Evolutionary conservation across 1,140 invertebrate genomes (phyloP).

Genomic region (Drosophila azteca): DNA sequence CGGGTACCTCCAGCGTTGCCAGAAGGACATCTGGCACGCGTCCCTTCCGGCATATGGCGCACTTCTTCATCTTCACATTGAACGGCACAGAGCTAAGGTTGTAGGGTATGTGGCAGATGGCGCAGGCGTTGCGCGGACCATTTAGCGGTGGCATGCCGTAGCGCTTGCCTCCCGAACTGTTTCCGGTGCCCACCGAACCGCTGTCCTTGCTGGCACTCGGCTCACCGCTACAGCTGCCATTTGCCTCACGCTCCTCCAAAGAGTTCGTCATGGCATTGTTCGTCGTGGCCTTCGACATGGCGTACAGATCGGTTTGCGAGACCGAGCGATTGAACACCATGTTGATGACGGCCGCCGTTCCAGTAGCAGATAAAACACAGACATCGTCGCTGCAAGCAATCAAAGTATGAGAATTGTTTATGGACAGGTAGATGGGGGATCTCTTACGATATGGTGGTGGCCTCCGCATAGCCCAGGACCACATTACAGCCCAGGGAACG

Average conservation of each 20-base stretch:
- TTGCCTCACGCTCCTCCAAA: conserved; percentile 56
- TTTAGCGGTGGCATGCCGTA: conserved; percentile 53
- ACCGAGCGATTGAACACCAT: conserved; percentile 84
- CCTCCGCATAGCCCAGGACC: conserved; percentile 96
- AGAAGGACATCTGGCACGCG: conserved; percentile 96
- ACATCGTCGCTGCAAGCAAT: conserved; percentile 92
- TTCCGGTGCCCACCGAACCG: conserved; percentile 54
- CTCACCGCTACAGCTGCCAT: conserved; percentile 51
- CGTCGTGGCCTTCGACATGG: conserved; percentile 58
- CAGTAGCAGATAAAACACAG: conserved; percentile 95
- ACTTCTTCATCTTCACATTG: conserved; percentile 85
- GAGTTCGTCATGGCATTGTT: conserved; percentile 69
- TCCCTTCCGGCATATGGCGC: conserved; percentile 89
- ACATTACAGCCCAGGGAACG: conserved; percentile 95
- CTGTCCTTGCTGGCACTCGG: conserved; percentile 52
- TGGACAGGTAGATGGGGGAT: not conserved
- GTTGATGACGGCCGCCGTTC: conserved; percentile 95
- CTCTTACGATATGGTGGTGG: conserved; percentile 93
- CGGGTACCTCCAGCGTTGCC: conserved; percentile 93
- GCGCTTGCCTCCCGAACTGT: conserved; percentile 56
- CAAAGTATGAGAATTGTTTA: not conserved
- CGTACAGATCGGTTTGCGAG: conserved; percentile 74
- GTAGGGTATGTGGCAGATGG: conserved; percentile 92
- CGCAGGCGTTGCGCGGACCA: conserved; percentile 75
- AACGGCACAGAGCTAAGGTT: conserved; percentile 89